These are phyloP conservation scores for Parnassius orleans DNA, from an alignment of 2,888 invertebrate genomes.

Conservation along the genomic window DNA sequence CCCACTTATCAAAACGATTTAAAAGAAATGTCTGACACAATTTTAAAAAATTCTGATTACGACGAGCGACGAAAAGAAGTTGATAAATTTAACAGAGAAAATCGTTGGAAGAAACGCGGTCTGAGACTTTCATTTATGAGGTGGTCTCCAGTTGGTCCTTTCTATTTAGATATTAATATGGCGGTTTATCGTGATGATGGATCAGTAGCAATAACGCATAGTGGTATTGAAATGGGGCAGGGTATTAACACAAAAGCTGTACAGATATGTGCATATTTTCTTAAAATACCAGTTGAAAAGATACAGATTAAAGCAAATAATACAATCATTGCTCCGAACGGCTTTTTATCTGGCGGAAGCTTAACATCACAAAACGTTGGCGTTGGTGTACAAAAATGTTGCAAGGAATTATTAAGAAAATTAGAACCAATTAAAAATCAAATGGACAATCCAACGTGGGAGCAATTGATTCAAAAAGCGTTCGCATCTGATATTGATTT, in stretches of 20 bases:
- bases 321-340: conserved; percentile 83
- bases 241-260: no score
- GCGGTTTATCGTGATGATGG: no score
- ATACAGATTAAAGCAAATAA: conserved; percentile 84
- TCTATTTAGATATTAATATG: no score
- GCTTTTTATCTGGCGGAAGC: conserved; percentile 84
- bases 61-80: conserved; percentile 66
- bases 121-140: no score
- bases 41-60: conserved; percentile 64
- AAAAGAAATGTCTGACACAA: conserved; percentile 63
- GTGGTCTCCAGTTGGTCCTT: no score
- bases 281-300: conserved; percentile 82
- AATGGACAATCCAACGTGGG: conserved; percentile 77
- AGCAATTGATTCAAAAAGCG: conserved; percentile 76
- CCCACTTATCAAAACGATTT: conserved; percentile 63
- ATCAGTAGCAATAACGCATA: no score
- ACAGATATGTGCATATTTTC: no score
- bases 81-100: no score
- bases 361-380: conserved; percentile 51
- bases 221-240: no score
- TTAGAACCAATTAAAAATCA: conserved; percentile 66
- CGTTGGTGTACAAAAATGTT: conserved; percentile 45
- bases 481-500: conserved; percentile 73
- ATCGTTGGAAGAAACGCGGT: no score
- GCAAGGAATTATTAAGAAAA: conserved; percentile 45